Evolutionary conservation across 2,888 invertebrate species (phyloP).

Genomic region (Eupithecia abbreviata): DNA sequence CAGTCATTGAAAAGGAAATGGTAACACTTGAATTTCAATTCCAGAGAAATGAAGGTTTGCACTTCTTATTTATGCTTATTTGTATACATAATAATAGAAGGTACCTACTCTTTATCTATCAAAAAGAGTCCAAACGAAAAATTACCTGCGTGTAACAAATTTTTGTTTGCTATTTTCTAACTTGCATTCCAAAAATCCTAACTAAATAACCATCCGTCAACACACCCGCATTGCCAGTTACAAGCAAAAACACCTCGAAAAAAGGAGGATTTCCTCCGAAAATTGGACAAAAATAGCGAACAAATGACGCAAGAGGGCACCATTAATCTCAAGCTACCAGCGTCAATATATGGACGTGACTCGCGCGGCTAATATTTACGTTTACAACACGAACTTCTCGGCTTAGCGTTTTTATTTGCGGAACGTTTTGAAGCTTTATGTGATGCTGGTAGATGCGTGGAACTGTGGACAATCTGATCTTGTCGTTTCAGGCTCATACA

Average conservation of each 20-base stretch:
- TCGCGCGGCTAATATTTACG: conserved; percentile 29
- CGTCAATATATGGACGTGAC: conserved; percentile 45
- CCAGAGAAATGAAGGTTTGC: too few relatives aligned
- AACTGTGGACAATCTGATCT: background rate
- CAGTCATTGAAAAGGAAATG: conserved; percentile 33
- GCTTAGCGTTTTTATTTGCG: conserved; percentile 28
- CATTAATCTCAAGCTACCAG: conserved; percentile 49
- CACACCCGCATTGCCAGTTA: conserved; percentile 25
- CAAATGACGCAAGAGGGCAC: conserved; percentile 46
- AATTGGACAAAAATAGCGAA: conserved; percentile 42
- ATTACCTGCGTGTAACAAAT: background rate
- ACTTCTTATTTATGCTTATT: too few relatives aligned
- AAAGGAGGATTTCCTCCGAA: conserved; percentile 34
- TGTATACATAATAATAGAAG: too few relatives aligned
- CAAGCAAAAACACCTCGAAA: conserved; percentile 36
- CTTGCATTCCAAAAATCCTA: conserved; percentile 4
- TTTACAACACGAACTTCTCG: conserved; percentile 34
- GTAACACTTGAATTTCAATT: too few relatives aligned
- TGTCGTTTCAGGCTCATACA: background rate
- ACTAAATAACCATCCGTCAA: conserved; percentile 13
- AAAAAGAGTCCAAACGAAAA: background rate
- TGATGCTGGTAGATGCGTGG: background rate
- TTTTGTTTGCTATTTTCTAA: background rate
- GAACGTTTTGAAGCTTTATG: conserved; percentile 19
- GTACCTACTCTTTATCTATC: background rate